These are phyloP conservation scores for Odontesthes bonariensis DNA, from an alignment of 2,113 vertebrate genomes.

Conservation along the genomic window DNA sequence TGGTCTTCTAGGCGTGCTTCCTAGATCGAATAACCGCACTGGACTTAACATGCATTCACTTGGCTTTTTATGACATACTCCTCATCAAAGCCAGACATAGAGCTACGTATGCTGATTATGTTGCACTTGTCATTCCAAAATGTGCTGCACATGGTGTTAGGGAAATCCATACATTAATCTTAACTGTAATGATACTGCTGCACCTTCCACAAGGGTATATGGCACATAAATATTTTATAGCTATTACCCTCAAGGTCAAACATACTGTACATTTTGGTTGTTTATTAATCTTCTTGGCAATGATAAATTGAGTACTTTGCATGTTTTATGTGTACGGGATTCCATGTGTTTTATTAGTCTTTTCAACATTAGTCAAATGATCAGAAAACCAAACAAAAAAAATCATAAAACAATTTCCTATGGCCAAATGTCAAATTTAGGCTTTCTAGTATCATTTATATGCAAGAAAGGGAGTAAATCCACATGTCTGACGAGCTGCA, in stretches of 20 bases:
- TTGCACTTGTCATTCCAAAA: conserved; percentile 62
- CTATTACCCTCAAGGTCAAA: conserved; percentile 58
- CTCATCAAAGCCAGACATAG: conserved; percentile 67
- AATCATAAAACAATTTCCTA: neutral
- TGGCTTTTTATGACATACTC: conserved; percentile 57
- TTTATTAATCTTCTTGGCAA: conserved; percentile 56
- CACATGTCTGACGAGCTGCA: neutral
- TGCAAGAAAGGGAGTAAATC: neutral
- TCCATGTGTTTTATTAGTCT: neutral
- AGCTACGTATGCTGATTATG: conserved; percentile 68
- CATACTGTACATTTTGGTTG: conserved; percentile 37
- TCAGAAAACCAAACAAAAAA: neutral
- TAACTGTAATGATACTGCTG: conserved; percentile 52
- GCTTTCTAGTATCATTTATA: neutral
- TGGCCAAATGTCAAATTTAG: neutral
- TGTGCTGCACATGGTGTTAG: conserved; percentile 55
- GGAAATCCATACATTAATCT: conserved; percentile 66
- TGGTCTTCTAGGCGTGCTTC: conserved; percentile 56
- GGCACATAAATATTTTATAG: conserved; percentile 64
- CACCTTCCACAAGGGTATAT: conserved; percentile 37
- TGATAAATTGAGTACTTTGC: conserved; percentile 13
- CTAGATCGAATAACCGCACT: conserved; percentile 65
- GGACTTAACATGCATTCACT: conserved; percentile 45
- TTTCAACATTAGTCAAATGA: neutral
- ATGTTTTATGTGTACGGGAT: neutral